Percentiles rank a stretch among this genome's conserved stretches.
phyloP scores from a whole-genome alignment of 2,888 invertebrate genomes.

The Auanema freiburgensis region DNA sequence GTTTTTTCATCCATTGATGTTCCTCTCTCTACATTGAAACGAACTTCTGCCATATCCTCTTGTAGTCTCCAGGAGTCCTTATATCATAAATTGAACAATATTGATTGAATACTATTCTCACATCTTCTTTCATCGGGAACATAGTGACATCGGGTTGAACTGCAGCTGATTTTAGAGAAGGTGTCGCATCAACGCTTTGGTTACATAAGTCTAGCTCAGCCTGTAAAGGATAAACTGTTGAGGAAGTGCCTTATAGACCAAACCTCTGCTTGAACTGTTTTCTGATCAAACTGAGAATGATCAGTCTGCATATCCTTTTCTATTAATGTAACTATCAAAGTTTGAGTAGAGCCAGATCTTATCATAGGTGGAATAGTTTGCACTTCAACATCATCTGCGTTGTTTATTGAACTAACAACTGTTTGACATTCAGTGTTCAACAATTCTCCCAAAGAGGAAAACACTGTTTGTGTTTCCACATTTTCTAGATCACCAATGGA shows the following conservation, averaged over 20 bases:
- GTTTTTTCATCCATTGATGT: constrained; percentile 20
- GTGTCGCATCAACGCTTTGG: neutral
- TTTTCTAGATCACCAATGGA: neutral
- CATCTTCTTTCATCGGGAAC: constrained; percentile 14
- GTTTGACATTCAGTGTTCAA: too few relatives aligned
- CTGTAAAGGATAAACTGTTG: neutral
- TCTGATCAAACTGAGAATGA: neutral
- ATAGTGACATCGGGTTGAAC: constrained; percentile 21
- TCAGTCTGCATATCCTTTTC: constrained; percentile 2
- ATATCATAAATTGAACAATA: neutral
- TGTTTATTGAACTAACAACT: neutral
- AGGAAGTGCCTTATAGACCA: neutral
- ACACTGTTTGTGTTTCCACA: too few relatives aligned
- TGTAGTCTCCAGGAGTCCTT: constrained; percentile 18
- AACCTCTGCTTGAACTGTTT: constrained; percentile 3
- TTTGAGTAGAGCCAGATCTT: neutral
- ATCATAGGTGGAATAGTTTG: constrained; percentile 22
- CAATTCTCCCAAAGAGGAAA: too few relatives aligned
- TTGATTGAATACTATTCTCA: too few relatives aligned
- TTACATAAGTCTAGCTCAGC: neutral
- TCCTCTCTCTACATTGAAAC: constrained; percentile 21
- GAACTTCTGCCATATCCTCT: constrained; percentile 13
- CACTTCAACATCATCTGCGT: constrained; percentile 22
- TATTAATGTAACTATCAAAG: neutral
- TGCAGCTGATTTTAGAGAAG: constrained; percentile 1